Evolutionary conservation across 2,797 vertebrate species (phyloP), one percentile per base, ranked within the genome.

Genomic region (Microctenopoma steveboyesi): DNA sequence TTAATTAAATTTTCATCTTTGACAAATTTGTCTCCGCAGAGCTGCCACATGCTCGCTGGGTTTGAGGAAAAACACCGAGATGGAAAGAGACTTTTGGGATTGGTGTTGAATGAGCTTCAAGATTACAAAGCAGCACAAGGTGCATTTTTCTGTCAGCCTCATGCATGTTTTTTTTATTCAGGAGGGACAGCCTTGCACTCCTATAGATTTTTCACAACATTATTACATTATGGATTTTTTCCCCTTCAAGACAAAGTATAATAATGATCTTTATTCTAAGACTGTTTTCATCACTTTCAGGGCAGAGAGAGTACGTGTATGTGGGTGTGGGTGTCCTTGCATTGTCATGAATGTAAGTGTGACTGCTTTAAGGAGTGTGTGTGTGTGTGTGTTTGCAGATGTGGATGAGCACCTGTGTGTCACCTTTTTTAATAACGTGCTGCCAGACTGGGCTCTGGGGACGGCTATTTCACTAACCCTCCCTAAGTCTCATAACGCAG

Each of bases 1-100:
- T 87, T 92, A 91, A 94, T 93, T 92, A 92, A 83, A 90, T 92
- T 91, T 92, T 89, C 87, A 89, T 89, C 84, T 90, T 89, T 85
- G 88, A 88, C 87, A 89, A 91, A 92, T 93, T 88, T 85, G 86
- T 88, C 86, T 86, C 86, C n/a, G 48, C 74, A 50, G 74, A 81
- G 89, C 80, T 65, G 80, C 89, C 91, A 91, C 92, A 92, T 92
- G 91, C 80, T 92, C 74, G 7, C 70, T 62, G 66, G 54, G 46
- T 73, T 69, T 10, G 50, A 56, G 64, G 64, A 46, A 45, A 61
- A 72, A 67, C 74, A 71, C 1, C 5, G 54, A 60, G 57, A 76
- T 45, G 16, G 46, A 71, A 66, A 52, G 54, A 66, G 64, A 74
- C 55, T 70, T 79, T 70, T 42, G 33, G 64, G 78, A 78, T 72